These are phyloP conservation scores for Antheraea yamamai DNA, from an alignment of 2,888 invertebrate species.

Conservation along the genomic window DNA sequence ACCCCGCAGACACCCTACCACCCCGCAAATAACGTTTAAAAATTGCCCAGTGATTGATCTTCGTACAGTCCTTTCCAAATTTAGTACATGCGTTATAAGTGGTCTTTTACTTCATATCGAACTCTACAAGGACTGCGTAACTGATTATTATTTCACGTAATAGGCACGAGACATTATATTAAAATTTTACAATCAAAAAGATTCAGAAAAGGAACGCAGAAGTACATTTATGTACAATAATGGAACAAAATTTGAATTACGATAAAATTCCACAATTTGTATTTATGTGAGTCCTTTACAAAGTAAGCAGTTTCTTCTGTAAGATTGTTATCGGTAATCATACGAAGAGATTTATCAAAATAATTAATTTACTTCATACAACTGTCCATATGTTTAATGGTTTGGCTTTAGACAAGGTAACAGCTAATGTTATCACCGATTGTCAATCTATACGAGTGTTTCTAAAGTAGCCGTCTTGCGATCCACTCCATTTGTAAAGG, in stretches of 20 bases:
- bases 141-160: too few relatives aligned
- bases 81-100: too few relatives aligned
- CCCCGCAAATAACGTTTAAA: neutral
- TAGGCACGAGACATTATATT: too few relatives aligned
- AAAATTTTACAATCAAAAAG: too few relatives aligned
- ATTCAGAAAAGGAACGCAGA: too few relatives aligned
- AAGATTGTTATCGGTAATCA: constrained; percentile 35
- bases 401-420: constrained; percentile 60
- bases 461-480: constrained; percentile 54
- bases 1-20: too few relatives aligned
- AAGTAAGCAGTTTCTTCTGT: neutral
- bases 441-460: constrained; percentile 69
- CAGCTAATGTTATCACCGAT: constrained; percentile 73
- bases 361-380: constrained; percentile 70
- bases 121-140: too few relatives aligned
- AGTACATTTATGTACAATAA: neutral
- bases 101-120: too few relatives aligned
- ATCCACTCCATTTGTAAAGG: constrained; percentile 35
- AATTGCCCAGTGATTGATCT: neutral
- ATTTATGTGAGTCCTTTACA: neutral
- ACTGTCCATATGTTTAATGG: constrained; percentile 79
- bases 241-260: neutral
- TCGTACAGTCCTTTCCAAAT: too few relatives aligned
- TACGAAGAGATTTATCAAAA: constrained; percentile 70
- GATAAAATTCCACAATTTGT: neutral